phyloP scores from a whole-genome alignment of 2,797 vertebrate genomes.

The Bryconaethiops microstoma region DNA sequence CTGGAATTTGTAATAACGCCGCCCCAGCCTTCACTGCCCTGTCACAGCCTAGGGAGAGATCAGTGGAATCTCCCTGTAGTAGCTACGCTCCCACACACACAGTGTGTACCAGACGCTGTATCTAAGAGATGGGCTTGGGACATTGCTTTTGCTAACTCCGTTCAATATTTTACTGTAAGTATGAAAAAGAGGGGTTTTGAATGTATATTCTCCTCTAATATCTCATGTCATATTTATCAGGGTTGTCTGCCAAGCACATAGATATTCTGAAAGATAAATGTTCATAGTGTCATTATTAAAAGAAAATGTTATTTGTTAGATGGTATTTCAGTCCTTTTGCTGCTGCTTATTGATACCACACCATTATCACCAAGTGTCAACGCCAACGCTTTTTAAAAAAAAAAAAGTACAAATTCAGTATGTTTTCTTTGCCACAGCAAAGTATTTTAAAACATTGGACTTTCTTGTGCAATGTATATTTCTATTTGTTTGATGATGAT shows the following conservation, averaged over 20 bases:
- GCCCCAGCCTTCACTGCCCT: conserved; percentile 45
- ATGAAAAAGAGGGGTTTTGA: background rate
- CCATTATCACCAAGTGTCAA: conserved; percentile 22
- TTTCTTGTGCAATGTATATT: conserved; percentile 22
- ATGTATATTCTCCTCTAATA: conserved; percentile 22
- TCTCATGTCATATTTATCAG: conserved; percentile 40
- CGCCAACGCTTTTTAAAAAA: conserved; percentile 24
- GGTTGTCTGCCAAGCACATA: conserved; percentile 44
- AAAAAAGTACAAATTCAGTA: background rate
- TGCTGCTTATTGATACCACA: conserved; percentile 35
- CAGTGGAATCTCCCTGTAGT: conserved; percentile 18
- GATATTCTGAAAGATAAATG: conserved; percentile 34
- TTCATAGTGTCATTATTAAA: conserved; percentile 40
- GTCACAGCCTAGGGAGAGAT: conserved; percentile 26
- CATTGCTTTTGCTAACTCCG: background rate
- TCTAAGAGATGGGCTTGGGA: conserved; percentile 1
- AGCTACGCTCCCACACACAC: conserved; percentile 12
- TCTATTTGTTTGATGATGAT: background rate
- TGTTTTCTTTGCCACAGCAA: conserved; percentile 30
- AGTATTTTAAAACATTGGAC: conserved; percentile 15
- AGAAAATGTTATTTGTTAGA: conserved; percentile 37
- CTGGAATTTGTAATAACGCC: conserved; percentile 28
- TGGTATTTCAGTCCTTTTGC: conserved; percentile 31
- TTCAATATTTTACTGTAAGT: conserved; percentile 25
- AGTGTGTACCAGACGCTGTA: conserved; percentile 21